phyloP scores from a whole-genome alignment of 2,888 invertebrate species.

The Aradus depressus region DNA sequence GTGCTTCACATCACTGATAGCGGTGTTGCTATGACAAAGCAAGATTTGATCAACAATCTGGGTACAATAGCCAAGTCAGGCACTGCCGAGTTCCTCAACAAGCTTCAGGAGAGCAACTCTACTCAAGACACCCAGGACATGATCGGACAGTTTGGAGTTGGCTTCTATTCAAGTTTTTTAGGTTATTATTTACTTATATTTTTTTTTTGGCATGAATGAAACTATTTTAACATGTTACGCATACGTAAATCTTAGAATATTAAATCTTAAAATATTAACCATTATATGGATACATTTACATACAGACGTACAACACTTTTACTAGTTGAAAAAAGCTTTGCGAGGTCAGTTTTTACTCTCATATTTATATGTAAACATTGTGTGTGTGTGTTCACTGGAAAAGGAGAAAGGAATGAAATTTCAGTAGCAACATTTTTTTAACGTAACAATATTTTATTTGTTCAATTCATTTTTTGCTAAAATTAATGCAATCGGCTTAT shows the following conservation, averaged over 20 bases:
- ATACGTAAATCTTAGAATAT: background rate
- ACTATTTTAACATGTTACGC: background rate
- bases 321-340: too few species aligned
- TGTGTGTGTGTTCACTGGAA: too few species aligned
- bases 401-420: too few species aligned
- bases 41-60: constrained; percentile 86
- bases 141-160: constrained; percentile 99
- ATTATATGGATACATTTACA: too few species aligned
- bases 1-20: constrained; percentile 90
- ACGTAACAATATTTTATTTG: too few species aligned
- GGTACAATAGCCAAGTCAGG: constrained; percentile 98
- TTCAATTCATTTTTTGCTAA: too few species aligned
- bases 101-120: constrained; percentile 60
- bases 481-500: too few species aligned
- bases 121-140: constrained; percentile 82
- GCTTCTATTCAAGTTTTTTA: constrained; percentile 96
- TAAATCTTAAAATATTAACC: background rate
- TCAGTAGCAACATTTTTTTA: too few species aligned
- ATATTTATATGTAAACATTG: too few species aligned
- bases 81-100: constrained; percentile 88
- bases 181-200: constrained; percentile 30
- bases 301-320: too few species aligned
- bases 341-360: too few species aligned
- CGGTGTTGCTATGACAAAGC: constrained; percentile 94
- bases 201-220: background rate